Conservation (phyloP, 2,888 invertebrate species). For the Melipona beecheii region DNA sequence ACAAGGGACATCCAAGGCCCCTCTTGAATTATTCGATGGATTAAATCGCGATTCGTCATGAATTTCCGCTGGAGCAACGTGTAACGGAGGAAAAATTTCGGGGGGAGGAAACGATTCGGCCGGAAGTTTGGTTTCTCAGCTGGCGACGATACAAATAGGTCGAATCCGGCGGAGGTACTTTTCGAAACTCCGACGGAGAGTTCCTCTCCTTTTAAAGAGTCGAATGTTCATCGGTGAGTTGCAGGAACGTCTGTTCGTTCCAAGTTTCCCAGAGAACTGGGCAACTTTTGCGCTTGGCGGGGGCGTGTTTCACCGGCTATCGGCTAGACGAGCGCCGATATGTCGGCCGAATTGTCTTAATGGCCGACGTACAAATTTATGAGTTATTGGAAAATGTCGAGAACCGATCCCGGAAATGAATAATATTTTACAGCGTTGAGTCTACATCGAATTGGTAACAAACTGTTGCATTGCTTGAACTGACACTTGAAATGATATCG, state of each 20-base stretch:
- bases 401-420: neutral
- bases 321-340: neutral
- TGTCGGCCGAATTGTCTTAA: constrained; percentile 15
- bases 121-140: neutral
- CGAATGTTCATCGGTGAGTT: constrained; percentile 22
- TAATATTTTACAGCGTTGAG: neutral
- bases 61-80: constrained; percentile 14
- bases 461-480: neutral
- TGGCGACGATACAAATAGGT: constrained; percentile 45
- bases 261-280: constrained; percentile 20
- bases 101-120: neutral
- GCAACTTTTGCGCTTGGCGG: constrained; percentile 3
- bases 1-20: constrained; percentile 6
- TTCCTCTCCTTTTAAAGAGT: neutral
- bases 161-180: constrained; percentile 11
- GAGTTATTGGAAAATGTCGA: neutral
- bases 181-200: neutral
- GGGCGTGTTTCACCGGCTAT: constrained; percentile 14
- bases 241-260: neutral
- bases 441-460: neutral
- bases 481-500: no score
- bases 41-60: neutral
- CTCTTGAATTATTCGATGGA: constrained; percentile 39
- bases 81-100: constrained; percentile 16
- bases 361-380: neutral